phyloP scores from a whole-genome alignment of 2,113 vertebrate species.

The Pelecanoides urinatrix region DNA sequence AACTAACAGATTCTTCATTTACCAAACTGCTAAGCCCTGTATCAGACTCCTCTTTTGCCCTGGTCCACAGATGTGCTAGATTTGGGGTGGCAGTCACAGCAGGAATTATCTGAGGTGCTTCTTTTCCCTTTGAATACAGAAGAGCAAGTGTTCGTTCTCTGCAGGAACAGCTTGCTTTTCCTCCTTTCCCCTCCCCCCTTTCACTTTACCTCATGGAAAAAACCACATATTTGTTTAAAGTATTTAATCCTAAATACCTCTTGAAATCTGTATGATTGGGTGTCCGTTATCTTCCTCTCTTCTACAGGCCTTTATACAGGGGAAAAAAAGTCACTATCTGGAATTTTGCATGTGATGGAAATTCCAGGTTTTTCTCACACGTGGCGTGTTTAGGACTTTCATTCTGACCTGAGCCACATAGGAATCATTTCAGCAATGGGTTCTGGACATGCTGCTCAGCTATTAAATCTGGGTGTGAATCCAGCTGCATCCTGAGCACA shows the following conservation, averaged over 20 bases:
- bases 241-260: not conserved
- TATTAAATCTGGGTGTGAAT: not conserved
- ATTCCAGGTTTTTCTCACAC: not conserved
- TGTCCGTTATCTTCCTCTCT: not conserved
- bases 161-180: not conserved
- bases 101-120: not conserved
- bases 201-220: not conserved
- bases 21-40: not conserved
- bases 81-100: not conserved
- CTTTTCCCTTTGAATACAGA: not conserved
- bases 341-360: not conserved
- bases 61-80: not conserved
- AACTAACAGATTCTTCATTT: not conserved
- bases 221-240: not conserved
- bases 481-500: not conserved
- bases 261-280: not conserved
- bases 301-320: not conserved
- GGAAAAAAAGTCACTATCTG: accelerated
- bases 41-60: not conserved
- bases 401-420: not conserved
- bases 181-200: not conserved
- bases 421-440: not conserved
- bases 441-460: not conserved
- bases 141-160: not conserved
- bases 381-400: not conserved